Evolutionary conservation across 2,113 vertebrate genomes (phyloP).

Genomic region (Sorex araneus): DNA sequence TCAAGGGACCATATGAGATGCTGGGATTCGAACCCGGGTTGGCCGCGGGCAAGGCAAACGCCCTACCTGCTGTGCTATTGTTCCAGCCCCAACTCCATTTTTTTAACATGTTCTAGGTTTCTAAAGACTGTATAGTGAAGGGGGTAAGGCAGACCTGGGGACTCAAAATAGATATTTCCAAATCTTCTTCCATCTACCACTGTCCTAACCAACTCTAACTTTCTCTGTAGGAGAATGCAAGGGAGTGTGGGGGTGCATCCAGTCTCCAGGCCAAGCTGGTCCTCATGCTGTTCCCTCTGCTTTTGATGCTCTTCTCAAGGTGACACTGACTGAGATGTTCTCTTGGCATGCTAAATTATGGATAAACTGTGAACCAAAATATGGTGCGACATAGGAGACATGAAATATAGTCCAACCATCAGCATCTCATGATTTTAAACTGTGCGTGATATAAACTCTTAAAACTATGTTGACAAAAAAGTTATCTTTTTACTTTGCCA

Average conservation of each 20-base stretch:
- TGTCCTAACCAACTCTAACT: constrained; percentile 42
- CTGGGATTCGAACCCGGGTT: too few species aligned
- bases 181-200: background rate
- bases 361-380: constrained; percentile 91
- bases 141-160: background rate
- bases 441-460: constrained; percentile 92
- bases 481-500: constrained; percentile 94
- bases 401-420: constrained; percentile 91
- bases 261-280: constrained; percentile 87
- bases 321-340: constrained; percentile 92
- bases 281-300: constrained; percentile 90
- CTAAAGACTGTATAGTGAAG: background rate
- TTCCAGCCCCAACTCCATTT: too few species aligned
- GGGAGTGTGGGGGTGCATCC: constrained; percentile 94
- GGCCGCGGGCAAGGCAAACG: too few species aligned
- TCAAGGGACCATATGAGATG: too few species aligned
- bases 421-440: constrained; percentile 94
- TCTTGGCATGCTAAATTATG: constrained; percentile 91
- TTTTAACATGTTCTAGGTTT: background rate
- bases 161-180: background rate
- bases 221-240: constrained; percentile 94
- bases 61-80: too few species aligned
- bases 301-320: constrained; percentile 92
- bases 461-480: constrained; percentile 87
- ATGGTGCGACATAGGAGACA: constrained; percentile 90